Evolutionary conservation across 2,113 vertebrate genomes (phyloP).

Genomic region (Polypterus bichir): DNA sequence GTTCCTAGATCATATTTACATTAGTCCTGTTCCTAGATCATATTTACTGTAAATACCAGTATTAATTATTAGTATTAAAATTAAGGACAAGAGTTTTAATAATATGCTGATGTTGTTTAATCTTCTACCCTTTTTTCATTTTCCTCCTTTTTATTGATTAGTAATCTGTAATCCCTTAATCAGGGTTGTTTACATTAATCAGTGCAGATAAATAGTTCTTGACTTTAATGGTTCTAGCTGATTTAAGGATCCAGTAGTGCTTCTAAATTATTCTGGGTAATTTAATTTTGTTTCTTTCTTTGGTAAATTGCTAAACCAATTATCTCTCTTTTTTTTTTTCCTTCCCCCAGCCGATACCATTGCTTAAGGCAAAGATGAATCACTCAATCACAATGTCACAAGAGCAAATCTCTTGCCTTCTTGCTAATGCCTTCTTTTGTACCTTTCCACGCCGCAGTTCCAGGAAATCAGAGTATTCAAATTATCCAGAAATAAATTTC

Average conservation of each 20-base stretch:
- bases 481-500: constrained; percentile 90
- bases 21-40: no score
- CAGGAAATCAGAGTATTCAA: constrained; percentile 66
- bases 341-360: constrained; percentile 67
- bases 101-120: no score
- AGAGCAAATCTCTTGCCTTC: constrained; percentile 80
- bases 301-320: constrained; percentile 68
- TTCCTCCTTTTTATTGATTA: constrained; percentile 54
- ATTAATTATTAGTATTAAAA: no score
- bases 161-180: constrained; percentile 55
- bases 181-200: constrained; percentile 56
- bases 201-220: constrained; percentile 49
- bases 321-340: constrained; percentile 35
- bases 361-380: constrained; percentile 73
- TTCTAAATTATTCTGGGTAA: constrained; percentile 67
- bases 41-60: no score
- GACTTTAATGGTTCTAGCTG: constrained; percentile 50
- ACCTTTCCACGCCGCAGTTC: constrained; percentile 84
- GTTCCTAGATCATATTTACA: no score
- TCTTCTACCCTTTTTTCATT: constrained; percentile 19
- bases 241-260: constrained; percentile 50
- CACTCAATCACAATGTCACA: constrained; percentile 91
- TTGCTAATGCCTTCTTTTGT: constrained; percentile 94
- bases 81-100: no score
- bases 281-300: constrained; percentile 57